Evolutionary conservation across 2,113 vertebrate species (phyloP).

Genomic region (Micronycteris hirsuta): DNA sequence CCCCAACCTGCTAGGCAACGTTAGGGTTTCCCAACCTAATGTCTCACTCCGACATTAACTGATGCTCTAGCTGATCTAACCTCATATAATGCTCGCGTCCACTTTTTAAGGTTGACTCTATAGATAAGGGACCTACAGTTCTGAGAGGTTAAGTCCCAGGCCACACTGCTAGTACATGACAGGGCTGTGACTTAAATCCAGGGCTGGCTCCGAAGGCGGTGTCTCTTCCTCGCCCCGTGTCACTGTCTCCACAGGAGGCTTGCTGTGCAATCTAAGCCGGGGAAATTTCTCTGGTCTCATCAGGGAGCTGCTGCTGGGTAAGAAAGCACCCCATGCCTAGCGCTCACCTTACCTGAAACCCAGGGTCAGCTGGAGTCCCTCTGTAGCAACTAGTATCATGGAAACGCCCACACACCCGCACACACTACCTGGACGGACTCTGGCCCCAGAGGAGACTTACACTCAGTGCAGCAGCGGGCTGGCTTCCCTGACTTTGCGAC

Average conservation of each 20-base stretch:
- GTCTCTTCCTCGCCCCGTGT: background rate
- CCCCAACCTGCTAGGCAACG: fast-evolving
- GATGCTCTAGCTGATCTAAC: background rate
- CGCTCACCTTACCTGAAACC: background rate
- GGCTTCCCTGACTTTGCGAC: background rate
- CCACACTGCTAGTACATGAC: background rate
- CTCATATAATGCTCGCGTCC: background rate
- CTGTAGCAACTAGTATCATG: background rate
- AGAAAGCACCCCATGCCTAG: background rate
- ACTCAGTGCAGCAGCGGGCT: too few relatives aligned
- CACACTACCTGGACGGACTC: background rate
- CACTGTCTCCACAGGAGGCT: background rate
- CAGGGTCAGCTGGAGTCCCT: background rate
- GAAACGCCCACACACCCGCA: background rate
- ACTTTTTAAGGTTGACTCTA: background rate
- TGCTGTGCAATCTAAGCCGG: background rate
- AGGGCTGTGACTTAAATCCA: background rate
- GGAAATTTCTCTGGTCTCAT: background rate
- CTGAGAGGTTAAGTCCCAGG: background rate
- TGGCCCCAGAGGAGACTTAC: background rate
- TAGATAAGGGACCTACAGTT: background rate
- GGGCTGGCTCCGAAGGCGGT: background rate
- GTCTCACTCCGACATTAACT: background rate
- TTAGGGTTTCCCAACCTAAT: fast-evolving
- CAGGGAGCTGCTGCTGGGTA: background rate